Percentiles rank a stretch among this genome's conserved stretches.
Evolutionary conservation across 2,797 vertebrate species (phyloP).

Genomic region (Melanotaenia maccullochi): DNA sequence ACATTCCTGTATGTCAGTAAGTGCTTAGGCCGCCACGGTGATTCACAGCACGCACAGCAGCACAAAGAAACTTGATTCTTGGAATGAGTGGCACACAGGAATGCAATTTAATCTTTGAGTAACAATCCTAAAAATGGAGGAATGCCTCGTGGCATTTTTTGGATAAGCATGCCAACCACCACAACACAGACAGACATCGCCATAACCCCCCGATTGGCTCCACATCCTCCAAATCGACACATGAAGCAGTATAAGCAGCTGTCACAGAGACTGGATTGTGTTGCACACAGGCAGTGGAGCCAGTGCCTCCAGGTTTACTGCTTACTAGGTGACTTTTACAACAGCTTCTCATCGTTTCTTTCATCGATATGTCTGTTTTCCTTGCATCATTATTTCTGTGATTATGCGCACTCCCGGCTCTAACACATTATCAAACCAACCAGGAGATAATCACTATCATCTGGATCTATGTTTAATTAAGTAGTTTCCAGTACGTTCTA

Average conservation of each 20-base stretch:
- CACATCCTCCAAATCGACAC: slow-evolving; percentile 64
- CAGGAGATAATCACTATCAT: slow-evolving; percentile 82
- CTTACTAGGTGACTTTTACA: slow-evolving; percentile 52
- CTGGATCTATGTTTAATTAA: slow-evolving; percentile 79
- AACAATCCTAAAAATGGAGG: slow-evolving; percentile 61
- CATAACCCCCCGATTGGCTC: slow-evolving; percentile 48
- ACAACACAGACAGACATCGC: slow-evolving; percentile 36
- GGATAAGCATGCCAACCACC: slow-evolving; percentile 44
- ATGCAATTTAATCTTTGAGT: slow-evolving; percentile 65
- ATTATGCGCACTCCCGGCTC: slow-evolving; percentile 23
- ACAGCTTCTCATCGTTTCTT: slow-evolving; percentile 57
- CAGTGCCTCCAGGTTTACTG: slow-evolving; percentile 61
- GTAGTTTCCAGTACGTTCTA: slow-evolving; percentile 68
- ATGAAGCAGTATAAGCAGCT: slow-evolving; percentile 74
- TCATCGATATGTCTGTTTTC: slow-evolving; percentile 21
- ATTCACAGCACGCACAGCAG: slow-evolving; percentile 38
- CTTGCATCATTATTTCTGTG: slow-evolving; percentile 27
- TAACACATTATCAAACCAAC: slow-evolving; percentile 78
- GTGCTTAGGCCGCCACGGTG: slow-evolving; percentile 23
- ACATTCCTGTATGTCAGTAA: slow-evolving; percentile 58
- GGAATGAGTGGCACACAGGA: slow-evolving; percentile 34
- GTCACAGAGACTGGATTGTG: slow-evolving; percentile 67
- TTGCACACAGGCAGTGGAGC: slow-evolving; percentile 59
- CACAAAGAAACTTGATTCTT: slow-evolving; percentile 38
- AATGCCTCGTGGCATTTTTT: slow-evolving; percentile 57